A percentile compares a stretch with the other conserved stretches of the same genome.
These are phyloP conservation scores for Amorpha juglandis DNA, from an alignment of 2,888 invertebrate species.

Conservation along the genomic window DNA sequence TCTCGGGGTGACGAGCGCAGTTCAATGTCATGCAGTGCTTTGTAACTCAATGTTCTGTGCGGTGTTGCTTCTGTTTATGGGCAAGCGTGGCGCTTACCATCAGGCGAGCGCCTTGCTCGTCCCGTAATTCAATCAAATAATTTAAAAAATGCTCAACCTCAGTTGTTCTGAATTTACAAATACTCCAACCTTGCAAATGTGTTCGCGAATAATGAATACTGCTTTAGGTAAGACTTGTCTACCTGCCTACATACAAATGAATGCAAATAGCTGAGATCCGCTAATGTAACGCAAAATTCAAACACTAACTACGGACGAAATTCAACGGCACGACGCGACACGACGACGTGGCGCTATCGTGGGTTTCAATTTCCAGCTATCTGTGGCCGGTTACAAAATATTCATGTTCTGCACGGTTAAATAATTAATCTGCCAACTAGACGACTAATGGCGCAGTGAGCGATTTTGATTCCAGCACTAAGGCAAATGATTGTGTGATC, in stretches of 20 bases:
- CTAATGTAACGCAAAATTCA: slow-evolving; percentile 19
- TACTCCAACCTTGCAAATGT: slow-evolving; percentile 3
- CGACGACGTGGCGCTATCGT: neutral
- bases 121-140: too few species aligned
- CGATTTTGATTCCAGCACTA: too few species aligned
- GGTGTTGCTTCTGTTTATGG: too few species aligned
- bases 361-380: slow-evolving; percentile 24
- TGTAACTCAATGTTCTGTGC: too few species aligned
- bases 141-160: neutral
- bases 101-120: too few species aligned
- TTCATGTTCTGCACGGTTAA: slow-evolving; percentile 10
- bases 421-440: slow-evolving; percentile 24
- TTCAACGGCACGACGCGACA: slow-evolving; percentile 10
- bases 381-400: slow-evolving; percentile 18
- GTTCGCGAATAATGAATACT: slow-evolving; percentile 7
- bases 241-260: neutral
- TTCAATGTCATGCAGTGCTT: too few species aligned
- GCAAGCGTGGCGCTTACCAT: too few species aligned
- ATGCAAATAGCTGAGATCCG: neutral
- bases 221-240: slow-evolving; percentile 7
- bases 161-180: neutral
- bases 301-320: slow-evolving; percentile 12
- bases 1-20: too few species aligned
- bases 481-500: too few species aligned
- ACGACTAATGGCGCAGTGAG: too few species aligned